These are phyloP conservation scores for Ptiloglossa arizonensis DNA, from an alignment of 1,140 invertebrate genomes.

Conservation along the genomic window DNA sequence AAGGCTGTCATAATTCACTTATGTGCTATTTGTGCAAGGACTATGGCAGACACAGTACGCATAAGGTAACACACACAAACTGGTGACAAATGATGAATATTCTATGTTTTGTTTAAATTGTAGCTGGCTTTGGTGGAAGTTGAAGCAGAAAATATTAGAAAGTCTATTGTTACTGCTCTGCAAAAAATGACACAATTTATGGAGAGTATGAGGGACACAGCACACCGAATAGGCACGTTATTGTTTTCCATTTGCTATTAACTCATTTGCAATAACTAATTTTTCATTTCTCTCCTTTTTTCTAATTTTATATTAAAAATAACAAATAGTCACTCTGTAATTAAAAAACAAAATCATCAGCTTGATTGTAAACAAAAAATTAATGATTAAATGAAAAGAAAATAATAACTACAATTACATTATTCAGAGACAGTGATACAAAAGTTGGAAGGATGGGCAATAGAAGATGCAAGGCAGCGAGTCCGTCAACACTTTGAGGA, in stretches of 20 bases:
- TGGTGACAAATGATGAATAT: too few relatives aligned
- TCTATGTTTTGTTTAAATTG: conserved; percentile 48
- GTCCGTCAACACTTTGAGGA: conserved; percentile 84
- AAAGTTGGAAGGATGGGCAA: conserved; percentile 76
- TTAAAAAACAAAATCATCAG: too few relatives aligned
- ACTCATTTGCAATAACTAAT: background rate
- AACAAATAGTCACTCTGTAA: too few relatives aligned
- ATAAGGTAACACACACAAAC: conserved; percentile 78
- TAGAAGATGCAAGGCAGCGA: conserved; percentile 75
- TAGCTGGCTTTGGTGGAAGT: conserved; percentile 83
- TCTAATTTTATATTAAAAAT: too few relatives aligned
- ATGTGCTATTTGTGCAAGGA: conserved; percentile 86
- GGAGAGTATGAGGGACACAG: conserved; percentile 84
- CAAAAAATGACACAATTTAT: conserved; percentile 84
- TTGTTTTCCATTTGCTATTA: background rate
- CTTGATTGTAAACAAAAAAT: too few relatives aligned
- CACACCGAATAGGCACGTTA: conserved; percentile 80
- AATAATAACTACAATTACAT: background rate
- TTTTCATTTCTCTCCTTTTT: background rate
- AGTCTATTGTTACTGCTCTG: conserved; percentile 81
- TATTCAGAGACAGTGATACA: conserved; percentile 77
- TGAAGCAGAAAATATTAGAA: conserved; percentile 84
- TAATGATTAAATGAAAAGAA: too few relatives aligned
- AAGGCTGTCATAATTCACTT: conserved; percentile 81
- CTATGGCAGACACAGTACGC: conserved; percentile 84